Conservation (phyloP, 2,888 invertebrate species). For the Stramonita haemastoma region DNA sequence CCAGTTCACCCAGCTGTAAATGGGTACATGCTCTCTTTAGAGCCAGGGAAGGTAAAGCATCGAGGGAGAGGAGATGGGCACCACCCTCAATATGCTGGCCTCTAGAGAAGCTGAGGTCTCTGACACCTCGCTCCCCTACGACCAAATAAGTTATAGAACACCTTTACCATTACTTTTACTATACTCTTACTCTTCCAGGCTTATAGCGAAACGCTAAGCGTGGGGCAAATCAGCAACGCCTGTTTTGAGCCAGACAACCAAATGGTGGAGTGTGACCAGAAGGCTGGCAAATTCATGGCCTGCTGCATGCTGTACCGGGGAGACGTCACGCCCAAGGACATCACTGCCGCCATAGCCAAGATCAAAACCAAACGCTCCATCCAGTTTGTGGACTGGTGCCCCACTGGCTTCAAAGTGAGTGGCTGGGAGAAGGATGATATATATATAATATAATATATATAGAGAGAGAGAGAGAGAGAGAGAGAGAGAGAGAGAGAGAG, state of each 20-base stretch:
- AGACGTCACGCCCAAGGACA: conserved; percentile 76
- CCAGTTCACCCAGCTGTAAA: too few relatives aligned
- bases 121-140: too few relatives aligned
- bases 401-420: conserved; percentile 84
- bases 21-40: too few relatives aligned
- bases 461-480: not conserved
- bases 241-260: conserved; percentile 75
- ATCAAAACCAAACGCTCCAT: conserved; percentile 93
- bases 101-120: too few relatives aligned
- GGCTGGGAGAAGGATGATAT: conserved; percentile 66
- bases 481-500: not conserved
- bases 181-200: conserved; percentile 81
- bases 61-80: too few relatives aligned
- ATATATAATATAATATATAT: too few relatives aligned
- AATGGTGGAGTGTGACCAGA: conserved; percentile 77
- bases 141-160: too few relatives aligned
- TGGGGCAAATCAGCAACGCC: conserved; percentile 72
- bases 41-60: too few relatives aligned
- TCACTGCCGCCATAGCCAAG: conserved; percentile 79
- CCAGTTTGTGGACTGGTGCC: conserved; percentile 83
- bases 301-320: conserved; percentile 78
- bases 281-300: conserved; percentile 79
- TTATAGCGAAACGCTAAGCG: conserved; percentile 88
- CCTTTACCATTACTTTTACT: too few relatives aligned
- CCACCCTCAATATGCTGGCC: too few relatives aligned